Evolutionary conservation across 2,797 vertebrate species (phyloP), one percentile per base, ranked within the genome.

Genomic region (Picus viridis): DNA sequence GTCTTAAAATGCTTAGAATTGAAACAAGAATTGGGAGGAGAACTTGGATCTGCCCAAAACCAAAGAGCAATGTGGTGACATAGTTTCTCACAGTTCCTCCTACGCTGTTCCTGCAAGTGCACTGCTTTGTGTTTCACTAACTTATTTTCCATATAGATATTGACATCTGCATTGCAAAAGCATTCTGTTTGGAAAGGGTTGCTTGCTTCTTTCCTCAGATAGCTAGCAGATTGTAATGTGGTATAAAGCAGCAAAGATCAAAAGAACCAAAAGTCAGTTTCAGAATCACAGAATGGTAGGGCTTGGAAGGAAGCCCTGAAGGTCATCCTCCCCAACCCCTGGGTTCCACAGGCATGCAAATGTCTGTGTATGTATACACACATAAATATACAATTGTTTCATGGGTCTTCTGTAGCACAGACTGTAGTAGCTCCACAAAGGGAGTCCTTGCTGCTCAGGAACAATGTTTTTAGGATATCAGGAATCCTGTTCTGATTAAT

Each of bases 41-140:
- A 94, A 86, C 89, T 93, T 89, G 89, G 94, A 95, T 86, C 92
- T 92, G 84, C 86, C 86, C 76, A 91, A 96, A 94, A 90, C 79
- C 88, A 75, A 41, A 94, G 76, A 83, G 92, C 90, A 89, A 90
- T 72, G 77, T 85, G 71, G 76, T 93, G 69, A 94, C 86, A 89
- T 78, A 92, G 89, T 93, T 95, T 93, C 75, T 85, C 82, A 83
- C 71, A 75, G 75, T 87, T 94, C 68, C 75, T 95, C 88, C 86
- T 86, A 69, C 16, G 14, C 76, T 86, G 67, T 86, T 92, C 77
- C 74, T 85, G 59, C 79, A 87, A 95, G 63, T 91, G 81, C 83
- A 83, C 69, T 92, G 86, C 86, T 93, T 88, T 91, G 81, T 86
- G 91, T 89, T 91, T 86, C 81, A 85, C 18, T 47, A 88, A 86